Evolutionary conservation across 2,797 vertebrate genomes (phyloP), one percentile per base, ranked within the genome.

Genomic region (Saxicola maurus): DNA sequence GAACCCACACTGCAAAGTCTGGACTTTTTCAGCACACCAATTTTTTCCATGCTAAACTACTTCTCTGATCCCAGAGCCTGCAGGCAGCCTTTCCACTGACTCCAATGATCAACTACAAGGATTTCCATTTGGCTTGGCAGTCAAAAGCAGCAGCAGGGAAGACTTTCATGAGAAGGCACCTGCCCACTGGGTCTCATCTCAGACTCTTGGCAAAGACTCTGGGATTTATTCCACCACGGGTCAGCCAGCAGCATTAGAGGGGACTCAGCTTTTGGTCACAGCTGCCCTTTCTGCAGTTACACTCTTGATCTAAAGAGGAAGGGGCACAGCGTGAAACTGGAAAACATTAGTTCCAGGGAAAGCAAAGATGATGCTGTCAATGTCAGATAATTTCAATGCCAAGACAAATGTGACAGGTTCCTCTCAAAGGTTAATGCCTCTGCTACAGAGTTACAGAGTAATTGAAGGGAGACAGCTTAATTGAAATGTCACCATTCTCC

Each of bases 401-500:
- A 91, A 92, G 89, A 92, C 57, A 92, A 90, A 95, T 71, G 86
- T 77, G 93, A 59, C 82, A 68, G 86, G 81, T 80, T 91, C 82
- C 18, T 91, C 74, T 77, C 85, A 93, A 94, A 95, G 95, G 94
- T 95, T 94, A 96, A 95, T 93, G 88, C 67, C 82, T 92, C 93
- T 87, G 85, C 42, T 77, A 83, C 0, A 3, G 89, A 94, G 82
- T 81, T 88, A 71, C 56, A 86, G 91, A 76, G 84, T 89, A 90
- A 91, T 82, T 95, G 93, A 94, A 93, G 73, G 73, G 75, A 96
- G 93, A 80, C 0, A 0, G 51, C 93, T 97, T 96, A 94, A 95
- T 97, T 95, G 95, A 94, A 94, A 94, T 95, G 93, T 94, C 93
- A 95, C 68, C 53, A 4, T 94, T 91, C 91, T 88, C 94, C 74